A percentile compares a stretch with the other conserved stretches of the same genome.
phyloP scores from a whole-genome alignment of 2,888 invertebrate species.

The Cephus runcator region DNA sequence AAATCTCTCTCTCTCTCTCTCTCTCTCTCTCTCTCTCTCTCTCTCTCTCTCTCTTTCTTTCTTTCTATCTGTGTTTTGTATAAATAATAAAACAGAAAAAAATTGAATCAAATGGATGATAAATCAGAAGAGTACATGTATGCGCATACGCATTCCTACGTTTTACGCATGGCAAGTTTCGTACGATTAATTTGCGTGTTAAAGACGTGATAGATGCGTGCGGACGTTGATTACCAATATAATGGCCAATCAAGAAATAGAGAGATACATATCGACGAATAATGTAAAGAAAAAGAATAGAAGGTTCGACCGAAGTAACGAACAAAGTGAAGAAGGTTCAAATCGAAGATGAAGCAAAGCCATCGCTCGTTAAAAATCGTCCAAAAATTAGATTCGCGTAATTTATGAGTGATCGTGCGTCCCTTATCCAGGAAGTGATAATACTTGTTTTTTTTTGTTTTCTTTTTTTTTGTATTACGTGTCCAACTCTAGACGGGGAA shows the following conservation, averaged over 20 bases:
- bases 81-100: not conserved
- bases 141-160: not conserved
- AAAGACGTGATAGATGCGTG: not conserved
- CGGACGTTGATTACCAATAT: not conserved
- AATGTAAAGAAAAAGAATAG: not conserved
- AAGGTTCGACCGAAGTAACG: not conserved
- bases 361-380: not conserved
- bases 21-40: too few species aligned
- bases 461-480: not conserved
- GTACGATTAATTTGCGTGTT: not conserved
- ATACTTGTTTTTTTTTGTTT: slow-evolving; percentile 12
- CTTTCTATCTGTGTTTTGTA: not conserved
- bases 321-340: not conserved
- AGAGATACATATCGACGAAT: not conserved
- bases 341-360: not conserved
- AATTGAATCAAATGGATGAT: not conserved
- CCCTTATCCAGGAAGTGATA: not conserved
- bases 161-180: too few species aligned
- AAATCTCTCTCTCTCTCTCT: slow-evolving; percentile 7
- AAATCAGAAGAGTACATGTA: not conserved
- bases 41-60: not conserved
- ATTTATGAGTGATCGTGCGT: not conserved
- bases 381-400: not conserved
- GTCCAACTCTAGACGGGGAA: not conserved
- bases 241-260: not conserved